Percentiles rank a stretch among this genome's conserved stretches.
Evolutionary conservation across 2,113 vertebrate genomes (phyloP).

Genomic region (Anhinga anhinga): DNA sequence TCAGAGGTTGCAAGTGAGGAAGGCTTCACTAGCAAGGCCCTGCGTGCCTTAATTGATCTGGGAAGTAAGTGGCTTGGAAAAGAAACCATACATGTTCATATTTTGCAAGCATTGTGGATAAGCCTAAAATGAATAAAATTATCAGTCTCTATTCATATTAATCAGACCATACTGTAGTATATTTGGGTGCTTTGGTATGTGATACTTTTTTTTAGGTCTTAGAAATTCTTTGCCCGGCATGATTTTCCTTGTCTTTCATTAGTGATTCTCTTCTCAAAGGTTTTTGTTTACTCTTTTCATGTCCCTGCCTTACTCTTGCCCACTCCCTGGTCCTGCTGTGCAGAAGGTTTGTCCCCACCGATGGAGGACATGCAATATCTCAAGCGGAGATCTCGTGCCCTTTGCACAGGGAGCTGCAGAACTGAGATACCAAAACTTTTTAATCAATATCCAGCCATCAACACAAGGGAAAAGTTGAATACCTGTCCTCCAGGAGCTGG

Average conservation of each 20-base stretch:
- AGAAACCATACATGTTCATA: not conserved
- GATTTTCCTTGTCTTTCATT: not conserved
- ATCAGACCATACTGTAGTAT: not conserved
- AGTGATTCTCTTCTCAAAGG: not conserved
- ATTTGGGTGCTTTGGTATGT: not conserved
- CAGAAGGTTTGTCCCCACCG: not conserved
- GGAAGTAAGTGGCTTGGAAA: not conserved
- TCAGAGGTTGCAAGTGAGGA: not conserved
- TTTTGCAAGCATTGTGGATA: not conserved
- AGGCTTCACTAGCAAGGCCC: not conserved
- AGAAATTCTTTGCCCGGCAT: fast-evolving
- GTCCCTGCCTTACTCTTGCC: not conserved
- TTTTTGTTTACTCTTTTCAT: not conserved
- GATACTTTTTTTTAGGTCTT: not conserved
- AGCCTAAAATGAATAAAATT: not conserved
- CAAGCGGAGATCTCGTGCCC: not conserved
- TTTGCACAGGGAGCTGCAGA: not conserved
- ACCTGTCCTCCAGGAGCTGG: not conserved
- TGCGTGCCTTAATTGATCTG: not conserved
- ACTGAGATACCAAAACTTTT: not conserved
- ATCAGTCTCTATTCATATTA: not conserved
- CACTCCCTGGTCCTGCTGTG: fast-evolving
- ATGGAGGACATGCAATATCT: not conserved
- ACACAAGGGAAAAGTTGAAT: too few relatives aligned
- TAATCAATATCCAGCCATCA: not conserved